phyloP scores from a whole-genome alignment of 1,140 invertebrate genomes.

The Grapholita molesta region DNA sequence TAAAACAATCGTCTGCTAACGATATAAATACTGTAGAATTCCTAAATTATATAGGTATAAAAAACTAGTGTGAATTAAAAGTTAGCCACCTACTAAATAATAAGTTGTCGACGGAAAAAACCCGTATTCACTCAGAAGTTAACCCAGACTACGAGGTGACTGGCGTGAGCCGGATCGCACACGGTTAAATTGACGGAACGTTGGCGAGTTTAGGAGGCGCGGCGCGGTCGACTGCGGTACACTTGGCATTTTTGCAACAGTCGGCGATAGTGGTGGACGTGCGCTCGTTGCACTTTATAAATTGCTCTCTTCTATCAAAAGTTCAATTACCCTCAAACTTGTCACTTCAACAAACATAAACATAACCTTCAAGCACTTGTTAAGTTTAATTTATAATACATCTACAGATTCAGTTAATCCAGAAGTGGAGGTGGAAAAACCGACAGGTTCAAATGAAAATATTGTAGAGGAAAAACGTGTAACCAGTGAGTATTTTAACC shows the following conservation, averaged over 20 bases:
- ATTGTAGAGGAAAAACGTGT: conserved; percentile 62
- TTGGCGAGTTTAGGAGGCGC: conserved; percentile 15
- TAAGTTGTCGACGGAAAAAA: no score
- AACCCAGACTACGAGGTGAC: neutral
- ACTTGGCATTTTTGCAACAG: conserved; percentile 16
- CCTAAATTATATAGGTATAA: no score
- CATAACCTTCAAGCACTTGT: conserved; percentile 14
- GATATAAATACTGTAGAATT: no score
- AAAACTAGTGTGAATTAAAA: no score
- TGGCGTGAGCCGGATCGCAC: conserved; percentile 52
- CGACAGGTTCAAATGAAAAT: conserved; percentile 58
- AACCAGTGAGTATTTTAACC: conserved; percentile 68
- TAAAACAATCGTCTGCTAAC: no score
- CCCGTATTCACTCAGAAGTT: no score
- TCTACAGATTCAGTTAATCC: conserved; percentile 70
- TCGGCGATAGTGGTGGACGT: conserved; percentile 29
- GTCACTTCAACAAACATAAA: conserved; percentile 18
- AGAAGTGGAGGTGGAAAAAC: conserved; percentile 68
- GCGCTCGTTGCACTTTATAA: conserved; percentile 29
- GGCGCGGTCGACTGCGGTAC: conserved; percentile 3
- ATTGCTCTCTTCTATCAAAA: conserved; percentile 15
- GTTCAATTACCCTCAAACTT: conserved; percentile 32
- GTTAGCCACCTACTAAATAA: no score
- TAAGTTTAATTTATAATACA: conserved; percentile 65
- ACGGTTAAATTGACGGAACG: conserved; percentile 53